phyloP scores from a whole-genome alignment of 2,113 vertebrate genomes.

The Anoplopoma fimbria region DNA sequence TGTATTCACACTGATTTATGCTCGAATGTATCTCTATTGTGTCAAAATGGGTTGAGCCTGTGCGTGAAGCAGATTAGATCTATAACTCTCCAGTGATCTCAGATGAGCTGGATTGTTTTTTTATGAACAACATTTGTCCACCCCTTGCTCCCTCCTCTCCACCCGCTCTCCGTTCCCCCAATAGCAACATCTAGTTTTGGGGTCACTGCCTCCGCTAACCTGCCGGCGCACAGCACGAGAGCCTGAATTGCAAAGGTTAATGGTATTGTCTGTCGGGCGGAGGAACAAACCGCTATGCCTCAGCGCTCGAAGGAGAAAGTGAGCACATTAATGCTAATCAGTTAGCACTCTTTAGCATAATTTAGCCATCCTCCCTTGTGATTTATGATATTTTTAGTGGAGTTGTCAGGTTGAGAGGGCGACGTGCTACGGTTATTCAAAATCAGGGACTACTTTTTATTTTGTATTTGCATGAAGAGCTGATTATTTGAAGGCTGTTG shows the following conservation, averaged over 20 bases:
- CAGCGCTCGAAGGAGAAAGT: conserved; percentile 82
- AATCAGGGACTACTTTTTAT: conserved; percentile 48
- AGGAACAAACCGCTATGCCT: conserved; percentile 84
- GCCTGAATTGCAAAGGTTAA: conserved; percentile 99
- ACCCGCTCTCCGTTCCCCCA: conserved; percentile 80
- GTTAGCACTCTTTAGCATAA: conserved; percentile 83
- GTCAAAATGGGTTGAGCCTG: conserved; percentile 86
- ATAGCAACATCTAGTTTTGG: conserved; percentile 93
- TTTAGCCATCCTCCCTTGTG: conserved; percentile 78
- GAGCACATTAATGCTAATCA: conserved; percentile 83
- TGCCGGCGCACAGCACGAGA: conserved; percentile 83
- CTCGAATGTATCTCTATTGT: conserved; percentile 92
- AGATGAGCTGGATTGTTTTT: conserved; percentile 86
- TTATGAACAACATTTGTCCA: conserved; percentile 58
- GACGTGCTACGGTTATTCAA: conserved; percentile 71
- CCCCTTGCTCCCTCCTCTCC: conserved; percentile 81
- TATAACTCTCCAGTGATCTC: conserved; percentile 90
- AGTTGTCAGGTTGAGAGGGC: conserved; percentile 66
- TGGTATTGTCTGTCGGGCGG: conserved; percentile 94
- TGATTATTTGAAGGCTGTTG: conserved; percentile 40
- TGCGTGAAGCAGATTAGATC: conserved; percentile 91
- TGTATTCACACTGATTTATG: conserved; percentile 86
- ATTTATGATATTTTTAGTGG: conserved; percentile 75
- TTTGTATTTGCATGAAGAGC: conserved; percentile 4
- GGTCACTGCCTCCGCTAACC: conserved; percentile 93